A percentile compares a stretch with the other conserved stretches of the same genome.
These are phyloP conservation scores for Molorchus minor DNA, from an alignment of 2,888 invertebrate species.

Conservation along the genomic window DNA sequence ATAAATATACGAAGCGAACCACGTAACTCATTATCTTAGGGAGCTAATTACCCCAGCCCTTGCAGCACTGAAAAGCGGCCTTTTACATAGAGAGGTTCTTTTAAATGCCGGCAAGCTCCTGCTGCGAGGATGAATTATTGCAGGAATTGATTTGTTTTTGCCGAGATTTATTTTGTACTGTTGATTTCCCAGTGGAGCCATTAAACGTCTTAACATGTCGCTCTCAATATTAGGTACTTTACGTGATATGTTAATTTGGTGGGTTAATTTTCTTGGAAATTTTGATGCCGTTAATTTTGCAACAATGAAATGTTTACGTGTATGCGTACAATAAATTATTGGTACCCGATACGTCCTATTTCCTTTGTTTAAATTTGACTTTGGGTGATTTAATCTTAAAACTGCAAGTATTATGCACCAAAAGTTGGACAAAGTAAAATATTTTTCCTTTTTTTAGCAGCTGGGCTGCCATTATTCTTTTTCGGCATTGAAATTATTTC, in stretches of 20 bases:
- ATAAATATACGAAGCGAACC: slow-evolving; percentile 57
- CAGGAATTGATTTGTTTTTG: slow-evolving; percentile 43
- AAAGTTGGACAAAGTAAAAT: no score
- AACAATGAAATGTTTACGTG: no score
- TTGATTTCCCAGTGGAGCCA: slow-evolving; percentile 45
- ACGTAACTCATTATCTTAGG: slow-evolving; percentile 58
- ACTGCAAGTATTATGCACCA: no score
- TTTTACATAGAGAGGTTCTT: slow-evolving; percentile 32
- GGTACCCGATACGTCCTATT: no score
- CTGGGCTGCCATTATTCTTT: no score
- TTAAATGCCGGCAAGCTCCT: slow-evolving; percentile 28
- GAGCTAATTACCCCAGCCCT: slow-evolving; percentile 53
- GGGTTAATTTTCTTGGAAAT: slow-evolving; percentile 32
- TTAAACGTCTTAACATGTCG: slow-evolving; percentile 44
- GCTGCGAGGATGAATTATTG: slow-evolving; percentile 38
- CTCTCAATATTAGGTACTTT: slow-evolving; percentile 24
- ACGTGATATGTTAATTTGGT: slow-evolving; percentile 35
- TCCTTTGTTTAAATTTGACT: no score
- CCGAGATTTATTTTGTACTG: slow-evolving; percentile 37
- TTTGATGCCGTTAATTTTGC: slow-evolving; percentile 25
- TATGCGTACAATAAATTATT: no score
- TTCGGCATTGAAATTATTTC: no score
- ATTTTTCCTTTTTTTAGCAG: no score
- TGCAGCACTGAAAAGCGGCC: slow-evolving; percentile 17
- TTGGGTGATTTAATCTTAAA: no score